Evolutionary conservation across 2,797 vertebrate species (phyloP), one percentile per base, ranked within the genome.

Genomic region (Hafferia zeledoni): DNA sequence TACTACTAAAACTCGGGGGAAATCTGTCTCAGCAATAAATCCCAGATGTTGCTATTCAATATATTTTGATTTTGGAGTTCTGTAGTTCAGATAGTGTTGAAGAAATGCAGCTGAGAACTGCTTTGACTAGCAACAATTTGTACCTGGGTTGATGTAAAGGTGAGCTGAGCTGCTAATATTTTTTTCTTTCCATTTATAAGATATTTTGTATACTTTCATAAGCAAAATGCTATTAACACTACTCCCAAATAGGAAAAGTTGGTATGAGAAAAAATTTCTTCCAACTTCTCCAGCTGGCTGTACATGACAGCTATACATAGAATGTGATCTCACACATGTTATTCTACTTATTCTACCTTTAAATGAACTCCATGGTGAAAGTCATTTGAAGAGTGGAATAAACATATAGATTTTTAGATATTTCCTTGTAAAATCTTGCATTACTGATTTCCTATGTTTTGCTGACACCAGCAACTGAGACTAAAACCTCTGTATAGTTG

Each of bases 21-120:
- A 90, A 95, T 94, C 72, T 95, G 28, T 4, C 56, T 95, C 35
- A 80, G 64, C 56, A 72, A 87, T 95, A 93, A 96, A 95, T 43
- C 59, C 60, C 82, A 92, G 78, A 41, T 97, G 78, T 55, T 96
- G 33, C 76, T 82, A 78, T 93, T 95, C 57, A 82, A 80, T 90
- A 33, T 91, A 76, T 87, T 93, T 74, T 83, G 64, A 60, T 67
- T 69, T 50, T 83, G 84, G 68, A 93, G 64, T 84, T 86, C 53
- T 92, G 35, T n/a, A 84, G 47, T 95, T 94, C 67, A 86, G 83
- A 89, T 53, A 87, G 71, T 67, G 53, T 44, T 87, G 87, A 96
- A 95, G 78, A 60, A 57, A 64, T 93, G 43, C 59, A 90, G 65
- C 74, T 81, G 68, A 83, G n/a, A 88, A 61, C 13, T 83, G 30